Evolutionary conservation across 2,888 invertebrate genomes (phyloP).

Genomic region (Rhagonycha lutea): DNA sequence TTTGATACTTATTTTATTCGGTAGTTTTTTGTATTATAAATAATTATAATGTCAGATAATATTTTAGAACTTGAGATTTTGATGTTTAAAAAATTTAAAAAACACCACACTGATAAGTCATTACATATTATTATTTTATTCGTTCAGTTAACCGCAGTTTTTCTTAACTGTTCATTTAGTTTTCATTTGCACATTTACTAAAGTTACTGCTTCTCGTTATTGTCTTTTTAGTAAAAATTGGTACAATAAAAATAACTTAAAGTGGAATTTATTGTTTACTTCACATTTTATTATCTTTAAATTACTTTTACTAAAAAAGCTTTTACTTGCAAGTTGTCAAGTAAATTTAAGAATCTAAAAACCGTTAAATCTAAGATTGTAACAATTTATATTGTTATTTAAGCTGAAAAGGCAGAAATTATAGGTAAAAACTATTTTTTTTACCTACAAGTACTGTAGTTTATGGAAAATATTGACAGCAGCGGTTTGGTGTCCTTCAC

Average conservation of each 20-base stretch:
- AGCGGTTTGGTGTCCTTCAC: neutral
- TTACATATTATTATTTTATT: neutral
- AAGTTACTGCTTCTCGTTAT: neutral
- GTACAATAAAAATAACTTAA: neutral
- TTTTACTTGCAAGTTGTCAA: neutral
- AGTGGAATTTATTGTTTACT: neutral
- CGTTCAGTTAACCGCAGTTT: neutral
- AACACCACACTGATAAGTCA: too few species aligned
- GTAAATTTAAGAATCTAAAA: neutral
- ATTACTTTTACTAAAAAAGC: neutral
- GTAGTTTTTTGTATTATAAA: too few species aligned
- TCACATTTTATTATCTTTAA: neutral
- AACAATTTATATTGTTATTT: neutral
- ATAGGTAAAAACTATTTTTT: neutral
- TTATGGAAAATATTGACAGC: neutral
- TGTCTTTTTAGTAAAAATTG: neutral
- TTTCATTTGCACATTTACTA: neutral
- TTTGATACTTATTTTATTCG: too few species aligned
- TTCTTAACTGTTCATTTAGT: neutral
- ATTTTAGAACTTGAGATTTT: too few species aligned
- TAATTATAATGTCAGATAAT: too few species aligned
- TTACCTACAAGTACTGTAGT: neutral
- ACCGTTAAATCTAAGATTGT: neutral
- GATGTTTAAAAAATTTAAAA: too few species aligned
- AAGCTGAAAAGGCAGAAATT: neutral